phyloP scores from a whole-genome alignment of 2,113 vertebrate species.

The Elephantulus edwardii region DNA sequence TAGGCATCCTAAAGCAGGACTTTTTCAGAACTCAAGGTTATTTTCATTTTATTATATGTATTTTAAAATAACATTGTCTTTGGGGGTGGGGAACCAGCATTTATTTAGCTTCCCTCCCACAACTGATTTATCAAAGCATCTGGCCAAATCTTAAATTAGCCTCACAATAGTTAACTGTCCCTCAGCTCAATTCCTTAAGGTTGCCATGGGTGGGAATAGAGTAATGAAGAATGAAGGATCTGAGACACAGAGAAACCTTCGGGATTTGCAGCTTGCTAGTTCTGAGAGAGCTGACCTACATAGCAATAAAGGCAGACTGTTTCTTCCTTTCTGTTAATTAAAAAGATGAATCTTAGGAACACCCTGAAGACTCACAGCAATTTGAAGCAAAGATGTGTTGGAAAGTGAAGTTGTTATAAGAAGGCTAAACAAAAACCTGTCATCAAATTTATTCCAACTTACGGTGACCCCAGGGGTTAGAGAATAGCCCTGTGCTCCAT shows the following conservation, averaged over 20 bases:
- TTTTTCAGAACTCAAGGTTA: not conserved
- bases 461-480: not conserved
- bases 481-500: not conserved
- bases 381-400: not conserved
- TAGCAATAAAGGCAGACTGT: not conserved
- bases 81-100: constrained; percentile 16
- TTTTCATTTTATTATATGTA: constrained; percentile 48
- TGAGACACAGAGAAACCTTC: not conserved
- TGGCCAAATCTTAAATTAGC: constrained; percentile 69
- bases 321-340: not conserved
- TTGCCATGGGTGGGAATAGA: constrained; percentile 75
- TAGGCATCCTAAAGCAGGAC: not conserved
- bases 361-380: not conserved
- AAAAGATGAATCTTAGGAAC: not conserved
- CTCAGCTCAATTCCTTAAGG: constrained; percentile 37
- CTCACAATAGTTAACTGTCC: constrained; percentile 4
- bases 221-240: not conserved
- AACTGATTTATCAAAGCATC: constrained; percentile 69
- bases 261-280: not conserved
- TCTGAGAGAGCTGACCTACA: not conserved
- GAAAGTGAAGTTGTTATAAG: not conserved
- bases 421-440: not conserved
- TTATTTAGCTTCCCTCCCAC: constrained; percentile 44
- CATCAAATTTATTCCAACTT: not conserved
- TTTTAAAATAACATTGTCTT: constrained; percentile 42